Percentiles rank a stretch among this genome's conserved stretches.
Evolutionary conservation across 1,140 invertebrate species (phyloP).

Genomic region (Rhagoletis zephyria): DNA sequence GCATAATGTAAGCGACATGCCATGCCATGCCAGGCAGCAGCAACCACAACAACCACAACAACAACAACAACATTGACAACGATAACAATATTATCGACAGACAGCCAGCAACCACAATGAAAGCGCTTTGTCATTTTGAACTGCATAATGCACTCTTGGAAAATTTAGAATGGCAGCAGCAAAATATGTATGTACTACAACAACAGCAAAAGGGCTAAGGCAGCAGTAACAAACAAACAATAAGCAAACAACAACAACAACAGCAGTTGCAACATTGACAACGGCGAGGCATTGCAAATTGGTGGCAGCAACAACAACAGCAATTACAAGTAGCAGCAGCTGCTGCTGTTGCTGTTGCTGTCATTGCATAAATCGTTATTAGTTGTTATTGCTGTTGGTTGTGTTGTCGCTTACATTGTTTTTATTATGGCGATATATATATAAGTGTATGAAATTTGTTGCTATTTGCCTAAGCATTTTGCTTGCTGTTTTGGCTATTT

Average conservation of each 20-base stretch:
- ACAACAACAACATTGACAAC: slow-evolving; percentile 14
- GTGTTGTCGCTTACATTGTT: neutral
- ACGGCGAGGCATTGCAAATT: neutral
- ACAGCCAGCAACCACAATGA: neutral
- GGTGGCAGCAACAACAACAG: neutral
- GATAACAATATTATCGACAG: neutral
- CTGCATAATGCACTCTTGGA: slow-evolving; percentile 21
- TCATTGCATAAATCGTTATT: slow-evolving; percentile 3
- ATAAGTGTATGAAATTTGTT: neutral
- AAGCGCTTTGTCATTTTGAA: slow-evolving; percentile 38
- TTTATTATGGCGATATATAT: neutral
- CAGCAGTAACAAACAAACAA: neutral
- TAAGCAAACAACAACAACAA: neutral
- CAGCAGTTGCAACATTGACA: neutral
- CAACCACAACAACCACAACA: no score
- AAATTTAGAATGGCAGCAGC: slow-evolving; percentile 24
- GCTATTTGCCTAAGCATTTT: slow-evolving; percentile 42
- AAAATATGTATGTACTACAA: neutral
- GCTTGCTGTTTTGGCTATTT: slow-evolving; percentile 59
- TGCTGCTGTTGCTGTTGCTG: slow-evolving; percentile 16
- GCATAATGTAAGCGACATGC: neutral
- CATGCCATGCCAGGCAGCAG: neutral
- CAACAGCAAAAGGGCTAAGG: slow-evolving; percentile 27
- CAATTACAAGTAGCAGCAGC: slow-evolving; percentile 11
- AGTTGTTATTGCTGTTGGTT: slow-evolving; percentile 16